Base-by-base conservation (phyloP, 2,797 vertebrate species). In the Avahi laniger region DNA sequence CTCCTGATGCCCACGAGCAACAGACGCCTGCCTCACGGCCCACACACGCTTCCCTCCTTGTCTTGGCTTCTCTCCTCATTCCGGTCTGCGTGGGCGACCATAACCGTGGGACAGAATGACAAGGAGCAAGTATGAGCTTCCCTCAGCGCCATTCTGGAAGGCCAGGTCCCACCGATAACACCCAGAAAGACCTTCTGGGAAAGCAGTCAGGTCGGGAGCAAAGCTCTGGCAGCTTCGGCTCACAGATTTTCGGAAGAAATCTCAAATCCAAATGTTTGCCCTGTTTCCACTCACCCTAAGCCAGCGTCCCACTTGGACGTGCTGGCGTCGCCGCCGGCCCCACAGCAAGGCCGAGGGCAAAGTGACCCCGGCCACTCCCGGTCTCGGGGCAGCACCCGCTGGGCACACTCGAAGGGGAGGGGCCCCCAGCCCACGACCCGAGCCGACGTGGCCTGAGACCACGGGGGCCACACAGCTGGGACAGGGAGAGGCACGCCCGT, bases 181-280 rank as follows among this genome's bases (percentile, higher is more conserved):
- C 26, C 78, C 54, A 69, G n/a, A 52, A 46, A 18, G 10, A 35
- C 35, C 28, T 28, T 48, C 48, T 73, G 28, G 73, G 79, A 75
- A 95, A 80, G 70, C 8, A 35, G 46, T 75, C 22, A 24, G 48
- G 63, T 38, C 91, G 59, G 48, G 46, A 78, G 35, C 43, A 70
- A 70, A 63, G 80, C 80, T 35, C n/a, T 35, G 52, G 73, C 73
- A 89, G 46, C 22, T 72, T 63, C 48, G 17, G 50, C 78, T 69
- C 73, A 50, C 57, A 69, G 57, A 92, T 89, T 95, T 96, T 73
- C 96, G 54, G 28, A 46, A 46, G 50, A 63, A 43, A 63, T 61
- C 84, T 69, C 79, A 84, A 96, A 91, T 88, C 54, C 54, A 59
- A 61, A 83, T 87, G 57, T 61, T 91, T 57, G 35, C 33, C 67